A percentile compares a stretch with the other conserved stretches of the same genome.
phyloP scores from a whole-genome alignment of 1,140 invertebrate genomes.

The Daktulosphaira vitifoliae region DNA sequence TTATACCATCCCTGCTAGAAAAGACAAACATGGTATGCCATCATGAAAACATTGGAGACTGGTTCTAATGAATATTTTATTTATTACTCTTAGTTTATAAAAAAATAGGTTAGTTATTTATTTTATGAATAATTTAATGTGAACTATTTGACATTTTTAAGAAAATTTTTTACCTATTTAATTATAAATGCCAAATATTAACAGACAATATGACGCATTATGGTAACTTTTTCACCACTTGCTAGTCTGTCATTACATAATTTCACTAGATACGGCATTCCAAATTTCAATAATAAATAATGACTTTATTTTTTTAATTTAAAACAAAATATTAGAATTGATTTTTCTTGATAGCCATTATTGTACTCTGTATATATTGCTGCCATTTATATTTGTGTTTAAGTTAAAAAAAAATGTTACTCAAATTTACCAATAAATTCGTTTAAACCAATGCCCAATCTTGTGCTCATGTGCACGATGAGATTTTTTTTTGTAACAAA shows the following conservation, averaged over 20 bases:
- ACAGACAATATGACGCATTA: too few relatives aligned
- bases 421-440: background rate
- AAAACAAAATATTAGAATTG: background rate
- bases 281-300: background rate
- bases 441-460: conserved; percentile 19
- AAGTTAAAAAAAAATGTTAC: background rate
- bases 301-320: background rate
- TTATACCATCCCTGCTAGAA: conserved; percentile 17
- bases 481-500: background rate
- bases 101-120: conserved; percentile 30
- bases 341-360: background rate
- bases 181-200: background rate
- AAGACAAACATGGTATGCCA: conserved; percentile 33
- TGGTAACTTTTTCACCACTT: too few relatives aligned
- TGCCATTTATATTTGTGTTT: conserved; percentile 21
- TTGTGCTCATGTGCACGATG: conserved; percentile 6
- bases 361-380: background rate
- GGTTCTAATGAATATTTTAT: conserved; percentile 33
- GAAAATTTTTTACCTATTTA: background rate
- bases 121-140: background rate
- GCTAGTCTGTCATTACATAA: too few relatives aligned
- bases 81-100: conserved; percentile 29
- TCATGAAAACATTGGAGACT: conserved; percentile 33
- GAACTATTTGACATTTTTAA: background rate
- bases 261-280: background rate